Conservation (phyloP, 2,888 invertebrate genomes). For the Ormyrus rosae region DNA sequence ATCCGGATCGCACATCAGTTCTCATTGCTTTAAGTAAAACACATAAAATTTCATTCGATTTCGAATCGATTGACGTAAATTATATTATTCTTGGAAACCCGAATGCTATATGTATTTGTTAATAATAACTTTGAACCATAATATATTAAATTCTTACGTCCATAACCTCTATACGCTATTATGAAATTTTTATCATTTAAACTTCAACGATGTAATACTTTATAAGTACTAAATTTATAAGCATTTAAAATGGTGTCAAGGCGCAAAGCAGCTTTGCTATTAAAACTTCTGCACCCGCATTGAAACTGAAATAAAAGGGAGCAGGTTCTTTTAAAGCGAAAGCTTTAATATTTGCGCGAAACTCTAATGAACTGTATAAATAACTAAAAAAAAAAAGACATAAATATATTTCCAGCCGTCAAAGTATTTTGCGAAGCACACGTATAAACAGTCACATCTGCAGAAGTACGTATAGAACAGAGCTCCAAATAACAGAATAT, state of each 20-base stretch:
- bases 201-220: no score
- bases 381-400: slow-evolving; percentile 6
- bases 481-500: slow-evolving; percentile 35
- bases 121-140: no score
- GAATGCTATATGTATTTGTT: no score
- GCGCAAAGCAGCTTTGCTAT: background rate
- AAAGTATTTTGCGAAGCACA: slow-evolving; percentile 1
- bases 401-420: background rate
- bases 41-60: no score
- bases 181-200: background rate
- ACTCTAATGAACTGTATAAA: slow-evolving; percentile 24
- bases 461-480: background rate
- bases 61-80: no score
- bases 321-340: slow-evolving; percentile 12
- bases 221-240: background rate
- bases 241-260: background rate
- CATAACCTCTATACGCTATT: background rate
- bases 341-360: slow-evolving; percentile 31
- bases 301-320: background rate
- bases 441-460: background rate
- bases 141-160: no score
- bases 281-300: background rate
- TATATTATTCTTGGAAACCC: no score
- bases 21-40: no score
- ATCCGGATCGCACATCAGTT: background rate